Evolutionary conservation across 2,797 vertebrate genomes (phyloP).

Genomic region (Mormyrus proboscirostris): DNA sequence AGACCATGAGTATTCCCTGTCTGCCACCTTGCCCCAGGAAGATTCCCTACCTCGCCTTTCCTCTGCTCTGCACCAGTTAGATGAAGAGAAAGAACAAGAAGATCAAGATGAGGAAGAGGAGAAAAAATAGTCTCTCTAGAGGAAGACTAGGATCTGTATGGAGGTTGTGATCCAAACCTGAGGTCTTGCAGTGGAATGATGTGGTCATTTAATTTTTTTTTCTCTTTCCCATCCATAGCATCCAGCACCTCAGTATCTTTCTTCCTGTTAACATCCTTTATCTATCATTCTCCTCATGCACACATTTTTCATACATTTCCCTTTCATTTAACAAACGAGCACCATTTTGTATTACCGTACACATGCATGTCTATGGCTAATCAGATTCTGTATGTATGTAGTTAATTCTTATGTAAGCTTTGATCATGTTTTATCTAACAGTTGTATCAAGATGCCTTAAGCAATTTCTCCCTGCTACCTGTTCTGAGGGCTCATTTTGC

Average conservation of each 20-base stretch:
- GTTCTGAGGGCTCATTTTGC: background rate
- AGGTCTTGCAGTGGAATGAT: background rate
- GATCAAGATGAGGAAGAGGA: slow-evolving; percentile 19
- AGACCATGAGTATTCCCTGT: slow-evolving; percentile 41
- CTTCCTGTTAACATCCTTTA: background rate
- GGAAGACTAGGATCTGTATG: background rate
- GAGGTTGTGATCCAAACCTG: background rate
- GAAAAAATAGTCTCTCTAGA: background rate
- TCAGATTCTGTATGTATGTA: background rate
- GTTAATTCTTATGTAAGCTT: background rate
- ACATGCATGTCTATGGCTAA: background rate
- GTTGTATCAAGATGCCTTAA: background rate
- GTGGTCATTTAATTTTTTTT: background rate
- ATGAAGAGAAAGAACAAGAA: slow-evolving; percentile 27
- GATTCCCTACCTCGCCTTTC: slow-evolving; percentile 15
- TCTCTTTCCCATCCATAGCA: background rate
- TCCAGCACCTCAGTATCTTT: background rate
- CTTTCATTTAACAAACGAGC: background rate
- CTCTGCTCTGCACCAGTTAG: slow-evolving; percentile 20
- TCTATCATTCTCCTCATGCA: background rate
- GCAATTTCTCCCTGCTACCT: background rate
- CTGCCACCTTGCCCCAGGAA: slow-evolving; percentile 41
- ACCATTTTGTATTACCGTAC: background rate
- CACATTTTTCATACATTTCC: background rate
- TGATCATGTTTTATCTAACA: background rate